These are phyloP conservation scores for Octomys mimax DNA, from an alignment of 2,797 vertebrate species.

Conservation along the genomic window DNA sequence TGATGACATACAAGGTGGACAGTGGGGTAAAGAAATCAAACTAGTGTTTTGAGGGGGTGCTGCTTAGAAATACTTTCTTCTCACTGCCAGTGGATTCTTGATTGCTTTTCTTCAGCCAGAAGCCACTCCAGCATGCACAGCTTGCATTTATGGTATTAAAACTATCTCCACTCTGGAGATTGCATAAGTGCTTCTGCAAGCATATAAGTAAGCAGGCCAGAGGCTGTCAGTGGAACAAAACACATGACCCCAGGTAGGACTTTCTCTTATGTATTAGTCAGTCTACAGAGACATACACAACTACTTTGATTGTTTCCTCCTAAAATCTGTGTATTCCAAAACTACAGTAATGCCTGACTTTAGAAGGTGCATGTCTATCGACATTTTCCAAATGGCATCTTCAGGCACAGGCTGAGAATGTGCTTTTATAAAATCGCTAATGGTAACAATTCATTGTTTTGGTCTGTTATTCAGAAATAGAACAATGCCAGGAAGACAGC, in stretches of 20 bases:
- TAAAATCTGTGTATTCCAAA: neutral
- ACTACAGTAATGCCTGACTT: neutral
- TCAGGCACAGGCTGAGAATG: neutral
- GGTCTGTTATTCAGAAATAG: neutral
- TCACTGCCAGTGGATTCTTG: neutral
- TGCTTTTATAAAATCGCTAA: neutral
- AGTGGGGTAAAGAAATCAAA: neutral
- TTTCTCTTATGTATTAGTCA: slow-evolving; percentile 4
- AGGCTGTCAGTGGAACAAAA: neutral
- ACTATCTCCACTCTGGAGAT: neutral
- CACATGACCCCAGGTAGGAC: neutral
- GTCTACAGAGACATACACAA: neutral
- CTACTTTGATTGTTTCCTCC: neutral
- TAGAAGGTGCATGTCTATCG: neutral
- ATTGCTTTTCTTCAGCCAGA: neutral
- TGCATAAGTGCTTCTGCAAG: neutral
- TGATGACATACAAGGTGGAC: neutral
- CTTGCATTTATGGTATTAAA: neutral
- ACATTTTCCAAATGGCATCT: neutral
- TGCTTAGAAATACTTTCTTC: neutral
- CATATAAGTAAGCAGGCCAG: neutral
- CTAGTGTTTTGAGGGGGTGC: neutral
- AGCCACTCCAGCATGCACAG: neutral
- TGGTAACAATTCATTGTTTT: neutral
- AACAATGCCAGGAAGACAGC: too few relatives aligned